Evolutionary conservation across 1,140 invertebrate species (phyloP).

Genomic region (Monomorium pharaonis): DNA sequence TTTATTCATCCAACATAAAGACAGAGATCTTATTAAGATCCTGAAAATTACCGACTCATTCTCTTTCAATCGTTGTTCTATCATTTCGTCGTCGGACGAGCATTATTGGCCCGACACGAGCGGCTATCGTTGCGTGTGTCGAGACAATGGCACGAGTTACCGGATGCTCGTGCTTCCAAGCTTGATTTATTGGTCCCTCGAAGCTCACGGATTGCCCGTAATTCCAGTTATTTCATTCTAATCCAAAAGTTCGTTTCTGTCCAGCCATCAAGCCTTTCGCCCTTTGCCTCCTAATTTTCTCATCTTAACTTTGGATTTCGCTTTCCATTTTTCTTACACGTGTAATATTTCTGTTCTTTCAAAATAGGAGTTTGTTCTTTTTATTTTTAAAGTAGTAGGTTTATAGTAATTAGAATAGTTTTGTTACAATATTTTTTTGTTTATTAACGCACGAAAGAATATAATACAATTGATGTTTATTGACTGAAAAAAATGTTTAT

Average conservation of each 20-base stretch:
- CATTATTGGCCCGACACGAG: slow-evolving; percentile 66
- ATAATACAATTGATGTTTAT: background rate
- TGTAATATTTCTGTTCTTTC: background rate
- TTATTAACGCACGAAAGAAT: background rate
- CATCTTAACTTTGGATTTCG: slow-evolving; percentile 35
- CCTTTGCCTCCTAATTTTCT: slow-evolving; percentile 36
- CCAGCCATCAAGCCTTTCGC: slow-evolving; percentile 58
- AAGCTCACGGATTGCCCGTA: slow-evolving; percentile 76
- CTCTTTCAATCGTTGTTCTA: slow-evolving; percentile 34
- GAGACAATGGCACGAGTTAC: slow-evolving; percentile 75
- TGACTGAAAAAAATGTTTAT: background rate
- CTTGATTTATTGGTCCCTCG: slow-evolving; percentile 77
- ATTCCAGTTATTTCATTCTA: slow-evolving; percentile 76
- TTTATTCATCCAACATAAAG: background rate
- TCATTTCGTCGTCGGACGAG: slow-evolving; percentile 60
- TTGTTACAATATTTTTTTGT: background rate
- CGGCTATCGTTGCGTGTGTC: slow-evolving; percentile 74
- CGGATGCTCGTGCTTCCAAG: slow-evolving; percentile 77
- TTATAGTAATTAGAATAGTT: background rate
- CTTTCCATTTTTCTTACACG: background rate
- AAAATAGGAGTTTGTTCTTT: background rate
- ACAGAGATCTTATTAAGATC: background rate
- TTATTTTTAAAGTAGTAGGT: background rate
- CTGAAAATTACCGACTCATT: slow-evolving; percentile 33
- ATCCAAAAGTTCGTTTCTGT: slow-evolving; percentile 72